These are phyloP conservation scores for Orbicella faveolata DNA, from an alignment of 64 coral and sea anemone genomes.

Conservation along the genomic window DNA sequence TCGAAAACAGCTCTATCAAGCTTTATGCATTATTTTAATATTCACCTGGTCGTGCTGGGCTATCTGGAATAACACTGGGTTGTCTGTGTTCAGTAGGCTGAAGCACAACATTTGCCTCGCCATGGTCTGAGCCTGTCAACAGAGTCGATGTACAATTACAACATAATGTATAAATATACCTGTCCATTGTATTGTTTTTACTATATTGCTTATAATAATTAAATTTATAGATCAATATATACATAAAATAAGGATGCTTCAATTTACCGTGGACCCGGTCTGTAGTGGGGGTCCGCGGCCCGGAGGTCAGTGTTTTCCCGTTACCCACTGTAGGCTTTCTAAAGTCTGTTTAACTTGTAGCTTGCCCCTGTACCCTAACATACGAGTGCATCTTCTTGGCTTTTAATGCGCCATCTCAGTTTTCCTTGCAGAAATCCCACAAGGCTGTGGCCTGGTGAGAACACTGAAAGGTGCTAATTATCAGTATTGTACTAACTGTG, in stretches of 20 bases:
- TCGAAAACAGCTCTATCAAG: too few relatives aligned
- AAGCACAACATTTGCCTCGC: background rate
- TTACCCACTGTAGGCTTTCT: background rate
- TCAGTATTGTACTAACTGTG: too few relatives aligned
- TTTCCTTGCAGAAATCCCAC: background rate
- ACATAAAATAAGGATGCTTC: too few relatives aligned
- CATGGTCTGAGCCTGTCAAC: background rate
- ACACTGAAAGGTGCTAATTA: background rate
- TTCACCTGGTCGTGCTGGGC: conserved; percentile 21
- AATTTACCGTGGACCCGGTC: background rate
- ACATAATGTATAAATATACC: background rate
- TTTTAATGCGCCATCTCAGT: background rate
- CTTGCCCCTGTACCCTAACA: background rate
- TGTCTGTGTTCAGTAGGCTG: background rate
- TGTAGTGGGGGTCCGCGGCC: too few relatives aligned
- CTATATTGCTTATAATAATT: too few relatives aligned
- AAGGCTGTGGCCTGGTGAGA: background rate
- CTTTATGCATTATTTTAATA: background rate
- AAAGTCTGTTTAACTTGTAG: background rate
- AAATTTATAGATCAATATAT: too few relatives aligned
- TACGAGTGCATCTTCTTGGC: background rate
- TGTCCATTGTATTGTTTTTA: too few relatives aligned
- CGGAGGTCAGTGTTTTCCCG: too few relatives aligned
- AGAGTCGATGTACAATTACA: too few relatives aligned
- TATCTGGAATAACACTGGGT: conserved; percentile 6